phyloP scores from a whole-genome alignment of 37 sponge, comb jelly and placozoan genomes.

The Oopsacas minuta region DNA sequence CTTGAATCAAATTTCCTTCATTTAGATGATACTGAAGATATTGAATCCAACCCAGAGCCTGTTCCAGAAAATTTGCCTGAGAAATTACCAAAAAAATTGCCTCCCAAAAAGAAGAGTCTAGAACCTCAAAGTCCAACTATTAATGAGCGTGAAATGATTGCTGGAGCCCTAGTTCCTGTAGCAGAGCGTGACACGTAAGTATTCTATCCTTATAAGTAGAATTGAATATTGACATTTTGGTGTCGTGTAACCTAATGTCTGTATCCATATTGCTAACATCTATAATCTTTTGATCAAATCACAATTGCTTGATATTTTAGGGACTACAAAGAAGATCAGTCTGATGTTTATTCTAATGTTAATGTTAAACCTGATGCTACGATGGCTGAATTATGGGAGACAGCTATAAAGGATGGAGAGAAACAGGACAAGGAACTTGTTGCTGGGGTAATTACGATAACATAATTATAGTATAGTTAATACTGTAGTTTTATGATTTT shows the following conservation, averaged over 20 bases:
- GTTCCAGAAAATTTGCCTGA: neutral
- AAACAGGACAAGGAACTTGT: neutral
- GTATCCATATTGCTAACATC: too few species aligned
- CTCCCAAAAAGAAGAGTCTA: neutral
- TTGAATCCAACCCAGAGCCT: neutral
- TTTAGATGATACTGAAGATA: neutral
- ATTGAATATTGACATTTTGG: too few species aligned
- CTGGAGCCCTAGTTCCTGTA: conserved; percentile 7
- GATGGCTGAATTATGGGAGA: conserved; percentile 2
- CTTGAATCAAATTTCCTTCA: too few species aligned
- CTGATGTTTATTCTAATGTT: neutral
- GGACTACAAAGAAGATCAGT: neutral
- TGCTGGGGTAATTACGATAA: conserved; percentile 9
- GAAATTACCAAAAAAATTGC: neutral
- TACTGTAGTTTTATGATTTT: neutral
- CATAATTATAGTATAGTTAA: too few species aligned
- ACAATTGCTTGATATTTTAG: neutral
- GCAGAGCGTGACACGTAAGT: neutral
- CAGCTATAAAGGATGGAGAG: neutral
- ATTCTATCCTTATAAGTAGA: too few species aligned
- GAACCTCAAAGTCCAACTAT: neutral
- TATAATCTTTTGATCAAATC: neutral
- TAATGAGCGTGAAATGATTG: neutral
- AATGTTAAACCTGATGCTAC: conserved; percentile 7
- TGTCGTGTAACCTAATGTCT: too few species aligned